phyloP scores from a whole-genome alignment of 1,140 invertebrate genomes.

The Trichonephila clavata region DNA sequence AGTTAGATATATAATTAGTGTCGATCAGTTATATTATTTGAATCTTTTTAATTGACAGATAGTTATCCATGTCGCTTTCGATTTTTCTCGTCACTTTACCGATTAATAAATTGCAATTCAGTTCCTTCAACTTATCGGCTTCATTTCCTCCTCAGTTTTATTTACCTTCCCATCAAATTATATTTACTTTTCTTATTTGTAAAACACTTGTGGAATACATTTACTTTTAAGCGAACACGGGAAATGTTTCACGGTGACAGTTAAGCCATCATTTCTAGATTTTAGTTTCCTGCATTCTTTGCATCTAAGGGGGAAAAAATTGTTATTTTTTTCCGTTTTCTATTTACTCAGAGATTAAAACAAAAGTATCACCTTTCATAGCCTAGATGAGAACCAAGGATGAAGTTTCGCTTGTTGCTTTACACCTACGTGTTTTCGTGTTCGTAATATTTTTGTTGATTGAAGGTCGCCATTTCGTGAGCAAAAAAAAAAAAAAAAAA shows the following conservation, averaged over 20 bases:
- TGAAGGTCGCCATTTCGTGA: neutral
- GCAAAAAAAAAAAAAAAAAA: neutral
- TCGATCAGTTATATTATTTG: neutral
- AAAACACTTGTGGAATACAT: neutral
- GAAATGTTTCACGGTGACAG: conserved; percentile 17
- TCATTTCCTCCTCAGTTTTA: conserved; percentile 11
- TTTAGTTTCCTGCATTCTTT: conserved; percentile 17
- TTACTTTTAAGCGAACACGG: conserved; percentile 14
- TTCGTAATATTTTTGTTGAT: neutral
- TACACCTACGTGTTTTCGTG: neutral
- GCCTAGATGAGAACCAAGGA: conserved; percentile 12
- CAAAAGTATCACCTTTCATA: conserved; percentile 43
- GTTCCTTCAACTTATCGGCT: conserved; percentile 17
- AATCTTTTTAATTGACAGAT: neutral
- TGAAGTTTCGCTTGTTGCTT: conserved; percentile 13
- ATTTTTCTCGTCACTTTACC: neutral
- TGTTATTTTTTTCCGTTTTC: neutral
- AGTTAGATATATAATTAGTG: no score
- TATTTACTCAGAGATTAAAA: conserved; percentile 36
- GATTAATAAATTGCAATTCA: neutral
- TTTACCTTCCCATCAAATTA: neutral
- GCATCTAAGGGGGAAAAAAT: neutral
- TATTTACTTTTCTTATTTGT: conserved; percentile 7
- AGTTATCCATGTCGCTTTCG: neutral
- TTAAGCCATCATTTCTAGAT: neutral